Evolutionary conservation across 2,797 vertebrate genomes (phyloP).

Genomic region (Leucoraja ocellata): DNA sequence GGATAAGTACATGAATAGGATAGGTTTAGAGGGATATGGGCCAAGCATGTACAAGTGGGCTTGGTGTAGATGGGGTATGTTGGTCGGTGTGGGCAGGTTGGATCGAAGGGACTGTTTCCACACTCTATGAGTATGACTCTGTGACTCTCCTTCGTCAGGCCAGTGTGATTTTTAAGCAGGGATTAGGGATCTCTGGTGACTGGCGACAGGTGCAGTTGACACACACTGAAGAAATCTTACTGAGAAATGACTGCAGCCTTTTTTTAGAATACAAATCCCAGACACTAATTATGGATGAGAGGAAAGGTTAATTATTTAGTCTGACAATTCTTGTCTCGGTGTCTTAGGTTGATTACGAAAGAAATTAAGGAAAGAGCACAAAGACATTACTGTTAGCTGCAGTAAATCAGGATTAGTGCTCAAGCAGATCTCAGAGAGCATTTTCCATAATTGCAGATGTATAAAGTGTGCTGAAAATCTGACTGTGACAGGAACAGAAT

Average conservation of each 20-base stretch:
- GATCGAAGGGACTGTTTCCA: no score
- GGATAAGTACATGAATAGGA: no score
- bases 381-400: not conserved
- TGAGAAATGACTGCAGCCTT: not conserved
- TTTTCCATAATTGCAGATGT: slow-evolving; percentile 8
- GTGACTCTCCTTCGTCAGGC: no score
- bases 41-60: no score
- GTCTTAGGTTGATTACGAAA: slow-evolving; percentile 31
- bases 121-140: no score
- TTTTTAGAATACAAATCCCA: slow-evolving; percentile 16
- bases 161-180: not conserved
- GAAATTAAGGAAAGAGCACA: slow-evolving; percentile 13
- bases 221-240: not conserved
- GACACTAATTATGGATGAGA: slow-evolving; percentile 20
- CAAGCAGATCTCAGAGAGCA: not conserved
- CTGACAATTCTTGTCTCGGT: not conserved
- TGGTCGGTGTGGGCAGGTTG: no score
- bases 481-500: not conserved
- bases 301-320: slow-evolving; percentile 35
- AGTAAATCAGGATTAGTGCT: slow-evolving; percentile 32
- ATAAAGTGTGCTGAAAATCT: not conserved
- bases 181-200: not conserved
- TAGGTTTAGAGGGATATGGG: no score
- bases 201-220: not conserved
- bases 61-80: no score